Conservation (phyloP, 35 echinoderm and acorn worm species). For the Stichopus chloronotus region DNA sequence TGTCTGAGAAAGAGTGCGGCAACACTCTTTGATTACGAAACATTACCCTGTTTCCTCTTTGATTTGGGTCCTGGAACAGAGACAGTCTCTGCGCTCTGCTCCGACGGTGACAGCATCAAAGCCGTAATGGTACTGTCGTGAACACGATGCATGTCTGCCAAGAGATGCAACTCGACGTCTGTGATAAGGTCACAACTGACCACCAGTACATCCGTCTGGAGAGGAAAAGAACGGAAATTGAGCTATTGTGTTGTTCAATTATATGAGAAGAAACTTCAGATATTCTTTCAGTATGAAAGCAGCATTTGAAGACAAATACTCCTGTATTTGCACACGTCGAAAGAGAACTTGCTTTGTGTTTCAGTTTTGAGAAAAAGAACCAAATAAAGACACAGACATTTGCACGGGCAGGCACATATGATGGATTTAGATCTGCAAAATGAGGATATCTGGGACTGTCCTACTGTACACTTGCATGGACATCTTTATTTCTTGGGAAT, state of each 20-base stretch:
- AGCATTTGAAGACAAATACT: neutral
- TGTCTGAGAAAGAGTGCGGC: too few relatives aligned
- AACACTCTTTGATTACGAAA: too few relatives aligned
- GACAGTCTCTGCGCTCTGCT: slow-evolving; percentile 73
- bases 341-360: too few relatives aligned
- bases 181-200: slow-evolving; percentile 96
- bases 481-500: too few relatives aligned
- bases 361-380: too few relatives aligned
- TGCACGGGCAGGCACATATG: too few relatives aligned
- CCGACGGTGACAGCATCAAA: slow-evolving; percentile 66
- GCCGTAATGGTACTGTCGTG: slow-evolving; percentile 85
- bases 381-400: too few relatives aligned
- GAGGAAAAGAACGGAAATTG: neutral
- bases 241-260: neutral
- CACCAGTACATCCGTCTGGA: slow-evolving; percentile 89
- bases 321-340: too few relatives aligned
- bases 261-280: neutral
- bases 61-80: slow-evolving; percentile 85
- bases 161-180: slow-evolving; percentile 85
- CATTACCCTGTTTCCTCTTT: slow-evolving; percentile 79
- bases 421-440: too few relatives aligned
- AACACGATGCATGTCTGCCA: slow-evolving; percentile 90
- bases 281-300: neutral
- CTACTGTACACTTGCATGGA: too few relatives aligned
- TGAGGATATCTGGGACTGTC: too few relatives aligned